A percentile compares a stretch with the other conserved stretches of the same genome.
Evolutionary conservation across 2,797 vertebrate species (phyloP).

Genomic region (Rhinophrynus dorsalis): DNA sequence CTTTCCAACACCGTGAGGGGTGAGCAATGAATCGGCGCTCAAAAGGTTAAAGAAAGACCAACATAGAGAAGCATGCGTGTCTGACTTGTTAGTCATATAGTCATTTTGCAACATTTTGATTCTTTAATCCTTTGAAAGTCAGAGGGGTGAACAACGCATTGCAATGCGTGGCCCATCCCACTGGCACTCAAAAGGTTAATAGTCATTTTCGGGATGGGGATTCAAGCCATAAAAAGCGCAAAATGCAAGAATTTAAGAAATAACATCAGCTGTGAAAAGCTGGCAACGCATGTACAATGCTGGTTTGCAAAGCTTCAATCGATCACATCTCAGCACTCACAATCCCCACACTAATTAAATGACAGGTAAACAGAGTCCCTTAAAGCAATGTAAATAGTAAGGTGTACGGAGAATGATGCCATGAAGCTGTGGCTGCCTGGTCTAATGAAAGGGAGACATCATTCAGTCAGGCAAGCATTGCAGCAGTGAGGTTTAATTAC

Average conservation of each 20-base stretch:
- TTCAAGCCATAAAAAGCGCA: not conserved
- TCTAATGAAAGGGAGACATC: not conserved
- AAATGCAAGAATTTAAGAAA: not conserved
- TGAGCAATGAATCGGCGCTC: too few species aligned
- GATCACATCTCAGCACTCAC: not conserved
- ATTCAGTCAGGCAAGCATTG: not conserved
- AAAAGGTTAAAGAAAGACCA: not conserved
- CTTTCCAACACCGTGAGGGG: too few species aligned
- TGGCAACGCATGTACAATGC: not conserved
- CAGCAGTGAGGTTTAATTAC: not conserved
- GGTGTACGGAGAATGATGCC: not conserved
- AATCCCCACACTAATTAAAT: not conserved
- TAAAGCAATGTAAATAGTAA: not conserved
- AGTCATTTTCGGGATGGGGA: not conserved
- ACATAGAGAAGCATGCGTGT: too few species aligned
- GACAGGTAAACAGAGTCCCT: not conserved
- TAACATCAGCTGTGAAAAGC: slow-evolving; percentile 16
- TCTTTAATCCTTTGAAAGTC: too few species aligned
- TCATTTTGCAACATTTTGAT: too few species aligned
- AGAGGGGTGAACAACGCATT: too few species aligned
- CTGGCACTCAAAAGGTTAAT: too few species aligned
- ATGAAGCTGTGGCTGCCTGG: not conserved
- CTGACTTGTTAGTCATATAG: too few species aligned
- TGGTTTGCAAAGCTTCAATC: not conserved
- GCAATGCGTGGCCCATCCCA: too few species aligned